Percentiles rank a stretch among this genome's conserved stretches.
Conservation (phyloP, 2,797 vertebrate genomes). For the Phrynocephalus vlangalii region DNA sequence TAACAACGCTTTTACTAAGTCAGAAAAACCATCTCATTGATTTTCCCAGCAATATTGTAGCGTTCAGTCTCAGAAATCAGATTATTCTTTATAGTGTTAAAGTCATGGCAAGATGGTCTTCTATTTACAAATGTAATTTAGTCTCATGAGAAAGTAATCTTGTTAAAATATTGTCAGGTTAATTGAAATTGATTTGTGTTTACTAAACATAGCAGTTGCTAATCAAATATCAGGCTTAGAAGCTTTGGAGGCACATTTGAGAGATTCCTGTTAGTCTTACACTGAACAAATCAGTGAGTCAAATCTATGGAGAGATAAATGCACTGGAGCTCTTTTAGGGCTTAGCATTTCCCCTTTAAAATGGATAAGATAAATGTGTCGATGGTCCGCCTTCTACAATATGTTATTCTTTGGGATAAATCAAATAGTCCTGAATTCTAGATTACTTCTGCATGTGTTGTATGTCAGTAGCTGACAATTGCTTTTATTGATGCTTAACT, state of each 20-base stretch:
- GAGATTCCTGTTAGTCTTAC: slow-evolving; percentile 31
- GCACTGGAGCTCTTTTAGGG: background rate
- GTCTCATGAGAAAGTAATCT: slow-evolving; percentile 70
- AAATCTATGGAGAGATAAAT: slow-evolving; percentile 46
- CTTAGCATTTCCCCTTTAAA: slow-evolving; percentile 33
- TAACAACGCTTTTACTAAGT: slow-evolving; percentile 62
- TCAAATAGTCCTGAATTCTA: background rate
- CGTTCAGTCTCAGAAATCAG: slow-evolving; percentile 59
- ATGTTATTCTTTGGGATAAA: slow-evolving; percentile 20
- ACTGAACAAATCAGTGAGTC: slow-evolving; percentile 34
- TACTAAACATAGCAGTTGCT: slow-evolving; percentile 68
- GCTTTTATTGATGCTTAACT: slow-evolving; percentile 54
- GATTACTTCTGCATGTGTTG: slow-evolving; percentile 28
- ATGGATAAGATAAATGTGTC: slow-evolving; percentile 16
- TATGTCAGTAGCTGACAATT: slow-evolving; percentile 25
- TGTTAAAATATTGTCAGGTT: slow-evolving; percentile 76
- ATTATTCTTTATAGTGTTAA: slow-evolving; percentile 67
- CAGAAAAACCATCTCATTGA: slow-evolving; percentile 64
- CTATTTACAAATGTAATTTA: slow-evolving; percentile 71
- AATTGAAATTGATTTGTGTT: slow-evolving; percentile 77
- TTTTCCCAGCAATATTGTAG: slow-evolving; percentile 55
- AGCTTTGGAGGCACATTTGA: slow-evolving; percentile 40
- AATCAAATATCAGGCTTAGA: slow-evolving; percentile 57
- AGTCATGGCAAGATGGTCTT: slow-evolving; percentile 68
- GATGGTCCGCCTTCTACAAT: slow-evolving; percentile 33